Base-by-base conservation (phyloP, 2,888 invertebrate genomes). In the Parascotia fuliginaria region DNA sequence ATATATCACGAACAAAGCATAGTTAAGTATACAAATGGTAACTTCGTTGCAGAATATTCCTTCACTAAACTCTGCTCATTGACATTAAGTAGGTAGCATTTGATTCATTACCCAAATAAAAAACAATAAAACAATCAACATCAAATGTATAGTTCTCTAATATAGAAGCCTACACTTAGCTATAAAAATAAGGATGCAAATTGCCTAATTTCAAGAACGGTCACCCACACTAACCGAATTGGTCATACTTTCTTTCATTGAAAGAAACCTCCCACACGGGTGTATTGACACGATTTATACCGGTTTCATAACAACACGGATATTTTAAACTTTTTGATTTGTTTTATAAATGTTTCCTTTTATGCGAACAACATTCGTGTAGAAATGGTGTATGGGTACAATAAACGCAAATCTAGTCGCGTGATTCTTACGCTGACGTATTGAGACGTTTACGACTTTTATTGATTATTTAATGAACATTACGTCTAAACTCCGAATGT, bases 161-260 rank as follows among this genome's bases (percentile, higher is more conserved):
- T 39, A 5, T 56, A 47, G 9, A 54, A 60, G 49, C 53, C 50
- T 55, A 52, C 55, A 50, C 42, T 39, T 36, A 12, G 24, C 41
- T 11, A 28, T 59, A 49, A 36, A 46, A 45, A 42, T 68, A 67
- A 68, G 71, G 67, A 77, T 75, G 66, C 70, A 72, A 71, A 75
- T 79, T 81, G 65, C 69, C 70, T 60, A 78, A 78, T 77, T 74
- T 66, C 60, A 60, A 69, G 62, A 65, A 50, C 61, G 55, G 39
- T 67, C 53, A 70, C 81, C 79, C 75, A 80, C 82, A 71, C 65
- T 54, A 44, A 16, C 42, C 37, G 40, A 38, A 39, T 54, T 51
- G 51, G 60, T 59, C 51, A 67, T 75, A 85, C 90, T 90, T 89
- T 90, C 90, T 85, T 89, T 75, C 79, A 85, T 85, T 83, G 82